Base-by-base conservation (phyloP, 2,113 vertebrate species). In the Miniopterus natalensis region DNA sequence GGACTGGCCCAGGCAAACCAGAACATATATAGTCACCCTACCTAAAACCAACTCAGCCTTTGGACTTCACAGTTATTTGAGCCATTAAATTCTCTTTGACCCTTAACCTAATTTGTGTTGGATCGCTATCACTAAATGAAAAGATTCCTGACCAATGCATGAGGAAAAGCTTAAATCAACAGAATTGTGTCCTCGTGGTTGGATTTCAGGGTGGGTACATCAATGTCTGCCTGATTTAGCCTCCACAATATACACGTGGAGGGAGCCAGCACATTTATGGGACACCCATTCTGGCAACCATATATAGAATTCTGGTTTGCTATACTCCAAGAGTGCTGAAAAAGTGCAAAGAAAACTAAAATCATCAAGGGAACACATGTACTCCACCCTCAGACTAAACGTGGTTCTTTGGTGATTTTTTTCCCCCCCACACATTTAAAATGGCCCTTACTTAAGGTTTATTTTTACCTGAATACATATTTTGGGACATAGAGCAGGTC, bases 61-160 rank as follows among this genome's bases (percentile, higher is more conserved):
- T 89, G 88, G 61, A 95, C 73, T 92, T 63, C 45, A 85, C 70
- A 36, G 66, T 92, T 80, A 86, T 92, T 66, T 29, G 25, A 95
- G 27, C 31, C 85, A 80, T 57, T 83, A 75, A 73, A 90, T 78
- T 79, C 18, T 57, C 31, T 84, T 90, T 92, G 57, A 89, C 70
- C 73, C 84, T 96, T 96, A 71, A 74, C 81, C 71, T 83, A 87
- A 61, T 92, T 88, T 75, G 65, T 77, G 31, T 94, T 85, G 21
- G 3, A n/a, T 84, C 47, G 78, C 8, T 92, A 57, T 57, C 42
- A 75, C 25, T 84, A 40, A 80, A 55, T 25, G n/a, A 27, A 63
- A 87, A 71, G 36, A 92, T 45, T 90, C 61, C 61, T 83, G 81
- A 94, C 47, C 15, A 40, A 29, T 74, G 18, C n/a, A 83, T 15